Evolutionary conservation across 1,140 invertebrate genomes (phyloP).

Genomic region (Heliconius congener): DNA sequence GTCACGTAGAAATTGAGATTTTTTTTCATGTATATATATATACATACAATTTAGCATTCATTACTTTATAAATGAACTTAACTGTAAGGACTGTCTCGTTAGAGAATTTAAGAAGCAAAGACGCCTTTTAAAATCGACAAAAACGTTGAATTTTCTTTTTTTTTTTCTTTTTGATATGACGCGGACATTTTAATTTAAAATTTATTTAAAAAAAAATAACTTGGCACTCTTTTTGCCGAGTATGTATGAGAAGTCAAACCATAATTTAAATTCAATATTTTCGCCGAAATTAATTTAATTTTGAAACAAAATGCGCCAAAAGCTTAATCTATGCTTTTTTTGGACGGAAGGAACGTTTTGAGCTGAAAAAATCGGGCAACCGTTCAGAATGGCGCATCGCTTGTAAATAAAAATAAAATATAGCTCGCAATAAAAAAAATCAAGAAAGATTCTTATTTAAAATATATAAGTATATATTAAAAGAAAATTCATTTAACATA

Average conservation of each 20-base stretch:
- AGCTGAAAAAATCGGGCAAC: conserved; percentile 65
- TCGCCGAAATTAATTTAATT: conserved; percentile 12
- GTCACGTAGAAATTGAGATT: conserved; percentile 65
- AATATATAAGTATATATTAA: not conserved
- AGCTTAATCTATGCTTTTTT: conserved; percentile 67
- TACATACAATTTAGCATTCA: conserved; percentile 31
- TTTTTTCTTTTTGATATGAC: too few relatives aligned
- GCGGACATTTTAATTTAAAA: not conserved
- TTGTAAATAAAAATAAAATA: not conserved
- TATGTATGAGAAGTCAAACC: not conserved
- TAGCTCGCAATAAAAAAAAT: not conserved
- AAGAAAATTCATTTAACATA: not conserved
- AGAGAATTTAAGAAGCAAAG: conserved; percentile 35
- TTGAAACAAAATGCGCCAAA: conserved; percentile 35
- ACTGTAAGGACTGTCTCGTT: conserved; percentile 34
- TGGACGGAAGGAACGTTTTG: conserved; percentile 78
- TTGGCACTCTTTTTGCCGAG: not conserved
- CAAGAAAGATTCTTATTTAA: not conserved
- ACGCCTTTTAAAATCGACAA: conserved; percentile 2
- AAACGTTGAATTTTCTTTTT: not conserved
- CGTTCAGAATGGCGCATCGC: conserved; percentile 47
- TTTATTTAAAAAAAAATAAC: not conserved
- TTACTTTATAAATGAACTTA: conserved; percentile 34
- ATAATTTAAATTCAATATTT: not conserved
- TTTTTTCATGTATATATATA: conserved; percentile 23